Base-by-base conservation (phyloP, 1,140 invertebrate genomes). In the Fopius arisanus region DNA sequence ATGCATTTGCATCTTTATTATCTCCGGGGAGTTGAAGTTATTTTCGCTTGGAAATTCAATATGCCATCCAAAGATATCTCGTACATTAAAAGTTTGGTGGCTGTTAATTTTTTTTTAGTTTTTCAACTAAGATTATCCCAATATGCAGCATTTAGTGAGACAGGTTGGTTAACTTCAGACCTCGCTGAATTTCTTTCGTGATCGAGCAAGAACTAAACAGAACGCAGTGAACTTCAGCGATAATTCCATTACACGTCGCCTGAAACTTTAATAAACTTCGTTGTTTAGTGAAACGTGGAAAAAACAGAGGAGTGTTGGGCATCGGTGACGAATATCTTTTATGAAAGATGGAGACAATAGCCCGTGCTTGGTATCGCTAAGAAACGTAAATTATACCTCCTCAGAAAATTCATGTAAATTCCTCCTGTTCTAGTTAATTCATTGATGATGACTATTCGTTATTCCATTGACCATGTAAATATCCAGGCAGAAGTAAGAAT, bases 221-320 rank as follows among this genome's bases (percentile, higher is more conserved):
- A 73, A 79, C 81, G 81, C 79, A 78, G 67, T 77, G 76, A 86
- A 84, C 78, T 86, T 76, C 26, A 73, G 67, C 75, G 79, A 84
- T 85, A 84, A 85, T 85, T 86, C 81, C 84, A 69, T 80, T 83
- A 81, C 83, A 86, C 83, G 80, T 86, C 82, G 73, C 70, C 66
- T 67, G 70, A 78, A 71, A 75, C 70, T 79, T 82, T 80, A 80
- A 82, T 82, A 84, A 81, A 80, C 54, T 59, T 80, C 73, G 41
- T 26, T 26, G 23, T 26, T n/a, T 65, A 62, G 16, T 48, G 16
- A 54, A 54, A 19, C 5, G 7, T 33, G 28, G n/a, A 65, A 65
- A 65, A 65, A 65, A 23, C 14, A 68, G 5, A 10, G 16, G n/a
- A 48, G 16, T n/a, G 33, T 37, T 40, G n/a, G 3, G 9, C 16